phyloP scores from a whole-genome alignment of 2,888 invertebrate species.

The Suillia variegata region DNA sequence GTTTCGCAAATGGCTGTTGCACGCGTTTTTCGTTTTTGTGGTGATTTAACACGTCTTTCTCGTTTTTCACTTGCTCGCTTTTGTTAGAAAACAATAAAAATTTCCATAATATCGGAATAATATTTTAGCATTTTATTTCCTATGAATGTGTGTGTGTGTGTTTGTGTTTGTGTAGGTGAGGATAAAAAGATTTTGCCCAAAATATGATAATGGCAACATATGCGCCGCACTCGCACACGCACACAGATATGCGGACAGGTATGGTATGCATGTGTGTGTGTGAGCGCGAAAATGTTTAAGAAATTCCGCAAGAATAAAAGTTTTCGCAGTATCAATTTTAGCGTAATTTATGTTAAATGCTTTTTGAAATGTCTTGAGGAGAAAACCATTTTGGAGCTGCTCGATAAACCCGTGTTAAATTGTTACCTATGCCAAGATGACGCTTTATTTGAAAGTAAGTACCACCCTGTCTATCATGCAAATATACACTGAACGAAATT shows the following conservation, averaged over 20 bases:
- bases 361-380: slow-evolving; percentile 4
- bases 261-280: not conserved
- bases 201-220: slow-evolving; percentile 39
- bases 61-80: slow-evolving; percentile 16
- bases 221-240: slow-evolving; percentile 29
- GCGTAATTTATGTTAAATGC: slow-evolving; percentile 7
- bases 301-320: too few species aligned
- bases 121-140: slow-evolving; percentile 52
- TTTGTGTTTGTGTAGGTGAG: not conserved
- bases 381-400: not conserved
- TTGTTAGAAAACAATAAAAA: slow-evolving; percentile 49
- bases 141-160: not conserved
- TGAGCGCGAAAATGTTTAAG: not conserved
- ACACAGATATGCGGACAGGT: not conserved
- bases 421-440: too few species aligned
- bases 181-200: slow-evolving; percentile 19
- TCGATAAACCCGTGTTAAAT: too few species aligned
- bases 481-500: too few species aligned
- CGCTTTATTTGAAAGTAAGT: too few species aligned
- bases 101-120: slow-evolving; percentile 57
- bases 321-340: too few species aligned
- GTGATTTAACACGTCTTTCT: too few species aligned
- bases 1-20: too few species aligned
- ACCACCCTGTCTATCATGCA: too few species aligned
- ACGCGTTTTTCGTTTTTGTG: too few species aligned